Base-by-base conservation (phyloP, 2,797 vertebrate genomes). In the Megalops cyprinoides region DNA sequence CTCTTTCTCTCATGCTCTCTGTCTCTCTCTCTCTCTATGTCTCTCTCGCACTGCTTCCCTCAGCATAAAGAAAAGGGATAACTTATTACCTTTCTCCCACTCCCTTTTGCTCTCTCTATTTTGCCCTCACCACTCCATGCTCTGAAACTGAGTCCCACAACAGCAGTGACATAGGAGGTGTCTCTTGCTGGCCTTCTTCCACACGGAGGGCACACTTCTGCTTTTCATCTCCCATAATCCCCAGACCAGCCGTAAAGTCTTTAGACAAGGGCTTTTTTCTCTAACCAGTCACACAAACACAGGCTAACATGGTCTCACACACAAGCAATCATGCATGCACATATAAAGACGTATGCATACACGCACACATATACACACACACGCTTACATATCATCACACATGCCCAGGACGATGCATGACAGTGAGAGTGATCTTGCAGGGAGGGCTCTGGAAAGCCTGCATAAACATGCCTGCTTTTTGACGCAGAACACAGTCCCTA, bases 161-260 rank as follows among this genome's bases (percentile, higher is more conserved):
- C 48, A 58, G 62, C 18, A 28, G 12, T 48, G 28, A 69, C 67
- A 71, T 8, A 71, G 39, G 7, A 39, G n/a, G 49, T 55, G 51
- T 56, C 75, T 58, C 37, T n/a, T 28, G 23, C 75, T 77, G 53
- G 10, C 31, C 18, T 77, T 20, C 53, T 25, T 39, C 15, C 75
- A 77, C 20, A 25, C 37, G 1, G 28, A 42, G 53, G 49, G 46
- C 46, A 49, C 73, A 75, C 44, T 75, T 49, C 28, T 14, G 14
- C n/a, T 51, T 28, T 55, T 31, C 75, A 20, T 77, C 2, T 37
- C 25, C 25, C 49, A 71, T 71, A 71, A 71, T 71, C 67, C 34
- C 5, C 37, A 77, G 39, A 42, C 51, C 23, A 77, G n/a, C 4
- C 15, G 75, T 51, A 23, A 39, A 23, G 67, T 42, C n/a, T 71